phyloP scores from a whole-genome alignment of 2,797 vertebrate genomes.

The Eospalax fontanierii region DNA sequence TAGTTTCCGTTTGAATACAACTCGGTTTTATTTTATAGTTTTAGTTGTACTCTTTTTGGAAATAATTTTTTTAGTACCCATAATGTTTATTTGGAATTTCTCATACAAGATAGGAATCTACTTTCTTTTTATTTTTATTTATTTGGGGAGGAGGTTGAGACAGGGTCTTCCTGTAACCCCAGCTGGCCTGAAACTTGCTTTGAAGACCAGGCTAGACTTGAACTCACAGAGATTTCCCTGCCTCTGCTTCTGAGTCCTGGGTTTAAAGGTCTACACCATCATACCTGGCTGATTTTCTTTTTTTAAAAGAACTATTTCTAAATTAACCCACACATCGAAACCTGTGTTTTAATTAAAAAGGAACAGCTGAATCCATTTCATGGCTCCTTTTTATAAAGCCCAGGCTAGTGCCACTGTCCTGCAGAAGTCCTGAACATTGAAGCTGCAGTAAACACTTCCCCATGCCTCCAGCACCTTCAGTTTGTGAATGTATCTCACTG shows the following conservation, averaged over 20 bases:
- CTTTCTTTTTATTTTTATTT: background rate
- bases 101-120: constrained; percentile 50
- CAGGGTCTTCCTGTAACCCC: no score
- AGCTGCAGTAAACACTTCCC: constrained; percentile 73
- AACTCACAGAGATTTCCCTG: no score
- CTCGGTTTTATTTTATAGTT: constrained; percentile 39
- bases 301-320: constrained; percentile 23
- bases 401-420: constrained; percentile 21
- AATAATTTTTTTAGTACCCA: constrained; percentile 30
- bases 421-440: constrained; percentile 29
- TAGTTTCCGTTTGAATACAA: constrained; percentile 58
- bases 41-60: background rate
- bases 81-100: constrained; percentile 67
- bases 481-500: constrained; percentile 29
- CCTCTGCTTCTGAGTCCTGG: no score
- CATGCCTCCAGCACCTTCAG: constrained; percentile 63
- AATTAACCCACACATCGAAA: constrained; percentile 55
- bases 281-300: background rate
- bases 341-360: constrained; percentile 46
- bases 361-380: constrained; percentile 33
- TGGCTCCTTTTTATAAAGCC: constrained; percentile 13
- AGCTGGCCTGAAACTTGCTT: no score
- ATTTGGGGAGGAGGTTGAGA: no score
- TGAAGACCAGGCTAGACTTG: no score
- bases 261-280: no score